These are phyloP conservation scores for Lichenostomus cassidix DNA, from an alignment of 2,113 vertebrate species.

Conservation along the genomic window DNA sequence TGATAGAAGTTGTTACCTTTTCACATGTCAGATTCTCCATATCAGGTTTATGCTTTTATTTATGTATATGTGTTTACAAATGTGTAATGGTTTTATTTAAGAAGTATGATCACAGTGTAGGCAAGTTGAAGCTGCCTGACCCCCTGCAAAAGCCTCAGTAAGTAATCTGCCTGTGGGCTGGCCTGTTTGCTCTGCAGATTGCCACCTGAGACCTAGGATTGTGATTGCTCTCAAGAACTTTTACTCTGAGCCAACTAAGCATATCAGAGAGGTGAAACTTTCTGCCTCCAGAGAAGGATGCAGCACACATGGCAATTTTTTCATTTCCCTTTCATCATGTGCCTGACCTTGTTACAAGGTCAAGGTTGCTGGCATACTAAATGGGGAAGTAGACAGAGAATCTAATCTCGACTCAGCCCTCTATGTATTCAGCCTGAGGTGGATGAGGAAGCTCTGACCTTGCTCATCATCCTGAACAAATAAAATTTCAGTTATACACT, in stretches of 20 bases:
- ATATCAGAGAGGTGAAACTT: conserved; percentile 51
- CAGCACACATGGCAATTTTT: not conserved
- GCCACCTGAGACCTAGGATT: conserved; percentile 20
- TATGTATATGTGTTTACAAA: not conserved
- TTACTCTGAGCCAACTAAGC: conserved; percentile 2
- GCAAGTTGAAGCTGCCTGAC: not conserved
- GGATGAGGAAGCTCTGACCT: not conserved
- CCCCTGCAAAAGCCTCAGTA: not conserved
- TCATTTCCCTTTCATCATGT: not conserved
- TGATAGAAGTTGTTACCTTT: not conserved
- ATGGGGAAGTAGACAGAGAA: not conserved
- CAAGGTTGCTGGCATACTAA: not conserved
- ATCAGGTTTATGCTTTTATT: not conserved
- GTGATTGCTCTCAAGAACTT: conserved; percentile 39
- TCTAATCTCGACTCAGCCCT: not conserved
- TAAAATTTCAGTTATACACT: not conserved
- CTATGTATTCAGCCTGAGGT: not conserved
- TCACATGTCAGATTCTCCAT: not conserved
- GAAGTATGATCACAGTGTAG: not conserved
- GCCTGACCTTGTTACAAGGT: conserved; percentile 15
- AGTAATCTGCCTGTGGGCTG: not conserved
- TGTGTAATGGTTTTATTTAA: not conserved
- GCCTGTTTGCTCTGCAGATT: not conserved
- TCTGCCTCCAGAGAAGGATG: conserved; percentile 9
- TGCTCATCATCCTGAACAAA: not conserved